phyloP scores from a whole-genome alignment of 2,113 vertebrate species.

The Megalops atlanticus region DNA sequence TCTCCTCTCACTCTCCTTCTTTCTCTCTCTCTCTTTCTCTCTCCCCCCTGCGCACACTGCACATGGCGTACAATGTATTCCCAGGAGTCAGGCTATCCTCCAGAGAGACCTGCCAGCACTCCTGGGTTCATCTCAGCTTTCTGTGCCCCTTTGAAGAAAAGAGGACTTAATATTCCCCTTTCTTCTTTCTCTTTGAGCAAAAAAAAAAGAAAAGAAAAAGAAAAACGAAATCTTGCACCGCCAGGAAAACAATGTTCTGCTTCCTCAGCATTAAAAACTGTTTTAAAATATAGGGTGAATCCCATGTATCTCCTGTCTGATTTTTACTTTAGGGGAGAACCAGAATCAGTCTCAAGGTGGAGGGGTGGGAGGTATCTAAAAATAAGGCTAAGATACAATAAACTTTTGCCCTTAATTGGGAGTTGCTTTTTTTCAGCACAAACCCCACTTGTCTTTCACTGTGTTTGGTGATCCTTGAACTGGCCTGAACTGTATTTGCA shows the following conservation, averaged over 20 bases:
- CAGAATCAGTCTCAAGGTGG: not conserved
- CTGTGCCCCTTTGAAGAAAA: constrained; percentile 1
- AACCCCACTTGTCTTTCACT: too few relatives aligned
- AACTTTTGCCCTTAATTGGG: too few relatives aligned
- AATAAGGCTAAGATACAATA: too few relatives aligned
- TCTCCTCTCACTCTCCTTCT: not conserved
- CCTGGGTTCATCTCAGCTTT: not conserved
- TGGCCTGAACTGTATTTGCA: too few relatives aligned
- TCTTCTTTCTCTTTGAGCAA: not conserved
- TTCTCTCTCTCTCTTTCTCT: not conserved
- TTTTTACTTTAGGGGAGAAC: not conserved
- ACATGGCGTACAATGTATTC: not conserved
- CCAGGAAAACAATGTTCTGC: not conserved
- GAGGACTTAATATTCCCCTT: not conserved
- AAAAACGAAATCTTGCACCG: not conserved
- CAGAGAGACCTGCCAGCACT: not conserved
- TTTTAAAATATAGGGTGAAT: not conserved
- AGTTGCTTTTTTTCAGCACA: too few relatives aligned
- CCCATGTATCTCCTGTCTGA: not conserved
- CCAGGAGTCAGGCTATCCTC: not conserved
- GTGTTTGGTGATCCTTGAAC: too few relatives aligned
- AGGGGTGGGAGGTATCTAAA: not conserved
- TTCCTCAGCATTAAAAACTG: not conserved
- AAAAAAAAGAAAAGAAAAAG: not conserved
- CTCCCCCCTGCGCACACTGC: not conserved